phyloP scores from a whole-genome alignment of 1,140 invertebrate genomes.

The Sitodiplosis mosellana region DNA sequence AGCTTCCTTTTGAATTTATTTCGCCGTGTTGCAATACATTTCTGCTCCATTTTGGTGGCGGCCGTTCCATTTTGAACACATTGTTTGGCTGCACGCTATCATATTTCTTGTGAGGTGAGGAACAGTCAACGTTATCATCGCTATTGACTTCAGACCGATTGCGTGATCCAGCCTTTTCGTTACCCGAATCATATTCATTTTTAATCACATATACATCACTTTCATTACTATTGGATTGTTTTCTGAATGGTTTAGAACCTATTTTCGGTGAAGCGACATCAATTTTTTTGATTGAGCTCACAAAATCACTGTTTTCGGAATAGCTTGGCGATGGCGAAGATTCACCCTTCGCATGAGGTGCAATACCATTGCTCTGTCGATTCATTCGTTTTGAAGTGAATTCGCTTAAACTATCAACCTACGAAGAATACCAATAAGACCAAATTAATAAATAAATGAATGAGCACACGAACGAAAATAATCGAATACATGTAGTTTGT shows the following conservation, averaged over 20 bases:
- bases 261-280: no score
- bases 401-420: constrained; percentile 30
- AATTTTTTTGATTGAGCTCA: constrained; percentile 8
- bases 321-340: constrained; percentile 23
- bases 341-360: constrained; percentile 29
- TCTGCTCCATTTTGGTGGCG: neutral
- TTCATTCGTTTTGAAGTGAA: constrained; percentile 8
- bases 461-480: no score
- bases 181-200: neutral
- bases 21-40: neutral
- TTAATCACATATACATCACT: constrained; percentile 1
- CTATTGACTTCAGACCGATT: constrained; percentile 4
- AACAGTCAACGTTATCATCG: constrained; percentile 4
- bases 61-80: neutral
- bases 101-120: neutral
- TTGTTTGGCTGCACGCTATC: neutral
- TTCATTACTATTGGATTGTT: neutral
- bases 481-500: no score
- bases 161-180: no score
- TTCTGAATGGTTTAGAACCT: neutral
- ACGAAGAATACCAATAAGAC: neutral
- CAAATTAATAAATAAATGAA: no score
- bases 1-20: neutral
- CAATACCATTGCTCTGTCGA: constrained; percentile 18
- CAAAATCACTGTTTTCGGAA: constrained; percentile 6